Evolutionary conservation across 2,888 invertebrate genomes (phyloP).

Genomic region (Netelia fuscicornis): DNA sequence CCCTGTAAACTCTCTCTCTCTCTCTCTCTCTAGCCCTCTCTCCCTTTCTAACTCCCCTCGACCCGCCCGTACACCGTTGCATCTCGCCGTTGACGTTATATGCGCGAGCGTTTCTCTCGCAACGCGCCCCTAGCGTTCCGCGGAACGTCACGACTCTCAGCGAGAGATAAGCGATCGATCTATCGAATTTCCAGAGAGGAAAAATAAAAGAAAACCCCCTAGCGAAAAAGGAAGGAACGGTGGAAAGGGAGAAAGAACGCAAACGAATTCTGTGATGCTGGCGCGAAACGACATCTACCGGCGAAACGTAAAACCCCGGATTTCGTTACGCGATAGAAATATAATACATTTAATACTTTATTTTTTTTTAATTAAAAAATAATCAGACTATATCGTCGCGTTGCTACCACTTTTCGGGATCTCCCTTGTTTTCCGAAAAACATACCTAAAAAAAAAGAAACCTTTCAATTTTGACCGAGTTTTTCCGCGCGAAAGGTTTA

Average conservation of each 20-base stretch:
- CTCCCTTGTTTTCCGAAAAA: too few relatives aligned
- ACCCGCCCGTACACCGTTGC: slow-evolving; percentile 1
- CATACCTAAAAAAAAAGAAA: neutral
- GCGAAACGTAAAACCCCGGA: too few relatives aligned
- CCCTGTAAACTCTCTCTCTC: slow-evolving; percentile 36
- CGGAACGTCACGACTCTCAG: slow-evolving; percentile 53
- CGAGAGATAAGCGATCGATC: slow-evolving; percentile 74
- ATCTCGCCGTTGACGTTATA: slow-evolving; percentile 28
- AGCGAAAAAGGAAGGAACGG: neutral
- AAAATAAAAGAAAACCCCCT: neutral
- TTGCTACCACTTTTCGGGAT: too few relatives aligned
- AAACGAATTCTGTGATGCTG: neutral
- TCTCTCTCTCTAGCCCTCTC: slow-evolving; percentile 59
- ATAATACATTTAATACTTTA: neutral
- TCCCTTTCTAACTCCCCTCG: slow-evolving; percentile 26
- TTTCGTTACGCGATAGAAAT: neutral
- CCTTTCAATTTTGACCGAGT: too few relatives aligned
- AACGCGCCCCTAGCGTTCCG: slow-evolving; percentile 18
- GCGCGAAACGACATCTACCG: neutral
- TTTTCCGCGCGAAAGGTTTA: neutral
- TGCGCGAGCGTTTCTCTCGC: slow-evolving; percentile 6
- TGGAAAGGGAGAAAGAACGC: neutral
- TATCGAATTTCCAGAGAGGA: slow-evolving; percentile 48
- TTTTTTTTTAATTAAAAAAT: neutral
- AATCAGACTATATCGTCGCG: too few relatives aligned